Conservation (phyloP, 1,140 invertebrate species). For the Hycleus cichorii region DNA sequence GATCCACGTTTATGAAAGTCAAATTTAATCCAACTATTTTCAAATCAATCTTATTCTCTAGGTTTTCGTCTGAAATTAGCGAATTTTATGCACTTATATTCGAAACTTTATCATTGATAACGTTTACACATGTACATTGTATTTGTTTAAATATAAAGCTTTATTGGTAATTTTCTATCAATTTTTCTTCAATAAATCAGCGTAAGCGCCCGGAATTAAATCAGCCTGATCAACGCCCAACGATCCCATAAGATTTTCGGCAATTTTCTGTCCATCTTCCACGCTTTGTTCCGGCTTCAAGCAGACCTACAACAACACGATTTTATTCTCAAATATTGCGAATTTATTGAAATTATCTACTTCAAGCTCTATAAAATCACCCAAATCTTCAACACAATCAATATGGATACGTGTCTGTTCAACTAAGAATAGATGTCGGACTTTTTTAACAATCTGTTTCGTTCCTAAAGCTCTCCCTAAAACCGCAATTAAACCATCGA, state of each 20-base stretch:
- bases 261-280: conserved; percentile 64
- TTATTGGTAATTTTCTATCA: too few species aligned
- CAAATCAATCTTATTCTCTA: too few species aligned
- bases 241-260: conserved; percentile 57
- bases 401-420: conserved; percentile 84
- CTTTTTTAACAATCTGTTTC: conserved; percentile 63
- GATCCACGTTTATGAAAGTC: too few species aligned
- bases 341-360: conserved; percentile 42
- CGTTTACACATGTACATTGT: too few species aligned
- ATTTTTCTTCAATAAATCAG: conserved; percentile 48
- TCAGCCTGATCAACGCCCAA: conserved; percentile 62
- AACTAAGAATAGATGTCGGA: conserved; percentile 64
- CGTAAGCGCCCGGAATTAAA: conserved; percentile 68
- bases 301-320: conserved; percentile 46
- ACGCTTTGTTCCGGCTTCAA: conserved; percentile 57
- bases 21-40: too few species aligned
- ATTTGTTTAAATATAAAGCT: too few species aligned
- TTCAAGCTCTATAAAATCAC: conserved; percentile 86
- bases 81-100: too few species aligned
- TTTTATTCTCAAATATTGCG: background rate
- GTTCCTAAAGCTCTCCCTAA: conserved; percentile 53
- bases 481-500: conserved; percentile 43
- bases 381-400: conserved; percentile 73
- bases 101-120: too few species aligned
- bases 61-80: too few species aligned